Conservation (phyloP, 1,140 invertebrate species). For the silkworm (Bombyx mori) region ASM3026992v2 NC_085117.1:2516501-2517000, state of each 20-base stretch:
- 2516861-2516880: constrained; percentile 19
- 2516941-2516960: constrained; percentile 22
- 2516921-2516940: constrained; percentile 6
- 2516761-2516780: constrained; percentile 9
- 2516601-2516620: constrained; percentile 12
- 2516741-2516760: constrained; percentile 5
- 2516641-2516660: constrained; percentile 9
- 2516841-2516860: constrained; percentile 19
- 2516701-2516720: constrained; percentile 5
- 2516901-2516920: constrained; percentile 15
- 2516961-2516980: constrained; percentile 21
- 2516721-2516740: constrained; percentile 4
- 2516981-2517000: constrained; percentile 14
- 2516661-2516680: constrained; percentile 2
- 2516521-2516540: constrained; percentile 17
- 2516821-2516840: constrained; percentile 10
- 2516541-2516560: constrained; percentile 10
- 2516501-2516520: constrained; percentile 1
- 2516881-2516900: constrained; percentile 9
- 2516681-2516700: constrained; percentile 8
- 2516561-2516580: constrained; percentile 22
- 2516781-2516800: constrained; percentile 23
- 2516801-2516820: constrained; percentile 15
- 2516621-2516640: constrained; percentile 13
- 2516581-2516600: constrained; percentile 8